Base-by-base conservation (phyloP, 2,113 vertebrate genomes). In the Shinisaurus crocodilurus region DNA sequence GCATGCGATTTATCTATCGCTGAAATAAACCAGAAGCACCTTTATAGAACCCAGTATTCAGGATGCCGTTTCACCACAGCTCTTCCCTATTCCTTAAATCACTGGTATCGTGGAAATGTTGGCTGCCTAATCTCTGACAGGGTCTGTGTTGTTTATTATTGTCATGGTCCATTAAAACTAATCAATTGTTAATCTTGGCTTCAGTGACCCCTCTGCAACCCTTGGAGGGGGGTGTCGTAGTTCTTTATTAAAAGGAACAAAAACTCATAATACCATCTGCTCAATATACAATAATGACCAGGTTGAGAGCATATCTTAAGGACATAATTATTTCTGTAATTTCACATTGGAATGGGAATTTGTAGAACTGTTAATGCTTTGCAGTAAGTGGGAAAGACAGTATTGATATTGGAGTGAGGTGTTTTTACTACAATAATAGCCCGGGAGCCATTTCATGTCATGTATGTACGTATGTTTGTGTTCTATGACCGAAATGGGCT, bases 111-210 rank as follows among this genome's bases (percentile, higher is more conserved):
- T 87, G 1, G 80, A 90, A 82, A 87, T 88, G 88, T 29, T 76
- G 50, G 80, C 20, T 97, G 95, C 96, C 96, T 95, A 96, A 95
- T 94, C 89, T 97, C 95, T 95, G 95, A 70, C 95, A 93, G 95
- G 18, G 93, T 86, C 94, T 96, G 92, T 81, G 94, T 93, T 95
- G 96, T 98, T 98, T 96, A 96, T 96, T 96, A 96, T 96, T 93
- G 91, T 90, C 95, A 97, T 0, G 95, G 95, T 95, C 96, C 97
- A 98, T 98, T 98, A 98, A 96, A 96, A 95, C 95, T 96, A 98
- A 98, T 98, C 97, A 98, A 96, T 98, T 97, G 97, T 96, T 98
- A 97, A 98, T 98, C 96, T 97, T 89, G 95, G 95, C 96, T 96
- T 92, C 70, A 27, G 91, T 89, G 95, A 97, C 96, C 97, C 95